These are phyloP conservation scores for Tursiops truncatus DNA, from an alignment of 2,113 vertebrate genomes.

Conservation along the genomic window DNA sequence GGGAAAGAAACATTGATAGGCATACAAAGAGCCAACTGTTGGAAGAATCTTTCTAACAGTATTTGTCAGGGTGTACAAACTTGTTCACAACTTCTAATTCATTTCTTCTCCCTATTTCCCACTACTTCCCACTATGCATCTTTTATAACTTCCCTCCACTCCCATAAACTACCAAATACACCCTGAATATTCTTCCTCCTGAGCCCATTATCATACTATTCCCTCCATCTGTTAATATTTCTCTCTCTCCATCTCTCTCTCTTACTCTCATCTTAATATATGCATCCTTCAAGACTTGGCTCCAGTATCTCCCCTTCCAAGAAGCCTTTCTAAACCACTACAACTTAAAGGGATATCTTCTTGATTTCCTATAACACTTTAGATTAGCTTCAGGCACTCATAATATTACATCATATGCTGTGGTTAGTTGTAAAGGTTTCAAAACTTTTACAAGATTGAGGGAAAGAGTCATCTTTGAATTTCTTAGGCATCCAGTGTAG, in stretches of 20 bases:
- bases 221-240: background rate
- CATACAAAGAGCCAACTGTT: background rate
- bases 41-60: background rate
- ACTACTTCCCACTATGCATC: background rate
- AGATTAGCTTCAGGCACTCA: background rate
- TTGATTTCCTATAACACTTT: background rate
- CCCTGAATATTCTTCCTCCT: background rate
- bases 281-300: background rate
- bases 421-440: background rate
- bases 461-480: slow-evolving; percentile 9
- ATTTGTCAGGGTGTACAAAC: background rate
- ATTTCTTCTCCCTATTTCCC: slow-evolving; percentile 14
- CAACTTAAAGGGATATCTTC: background rate
- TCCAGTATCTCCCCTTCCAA: background rate
- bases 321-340: background rate
- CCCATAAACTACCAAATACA: background rate
- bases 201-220: background rate
- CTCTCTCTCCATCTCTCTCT: background rate
- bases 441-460: slow-evolving; percentile 11
- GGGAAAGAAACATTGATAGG: background rate
- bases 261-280: background rate
- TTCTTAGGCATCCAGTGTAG: background rate
- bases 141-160: background rate
- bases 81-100: background rate
- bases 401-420: background rate